These are phyloP conservation scores for Antechinus stuartii DNA, from an alignment of 2,113 vertebrate genomes.

Conservation along the genomic window DNA sequence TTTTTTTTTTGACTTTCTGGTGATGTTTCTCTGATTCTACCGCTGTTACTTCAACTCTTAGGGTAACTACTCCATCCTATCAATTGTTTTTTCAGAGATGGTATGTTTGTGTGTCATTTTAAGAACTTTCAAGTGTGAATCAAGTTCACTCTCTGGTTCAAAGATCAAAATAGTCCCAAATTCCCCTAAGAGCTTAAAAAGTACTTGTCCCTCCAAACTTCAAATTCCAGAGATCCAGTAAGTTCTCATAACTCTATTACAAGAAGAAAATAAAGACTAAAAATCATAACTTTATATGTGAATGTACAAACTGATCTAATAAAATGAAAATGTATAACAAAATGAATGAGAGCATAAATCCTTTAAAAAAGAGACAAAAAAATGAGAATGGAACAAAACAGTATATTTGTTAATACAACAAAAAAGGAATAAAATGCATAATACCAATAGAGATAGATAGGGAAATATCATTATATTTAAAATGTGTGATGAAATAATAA, in stretches of 20 bases:
- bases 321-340: background rate
- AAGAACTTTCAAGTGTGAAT: background rate
- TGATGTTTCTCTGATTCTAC: background rate
- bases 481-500: background rate
- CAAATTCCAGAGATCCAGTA: too few relatives aligned
- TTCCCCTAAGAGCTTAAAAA: background rate
- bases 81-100: background rate
- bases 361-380: background rate
- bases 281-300: background rate
- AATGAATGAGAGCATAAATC: background rate
- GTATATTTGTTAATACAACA: background rate
- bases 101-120: background rate
- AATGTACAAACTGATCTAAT: background rate
- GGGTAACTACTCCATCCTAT: background rate
- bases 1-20: background rate
- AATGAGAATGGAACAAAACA: background rate
- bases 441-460: background rate
- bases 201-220: too few relatives aligned
- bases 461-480: background rate
- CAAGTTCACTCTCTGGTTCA: background rate
- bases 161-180: background rate
- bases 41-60: background rate
- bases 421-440: background rate
- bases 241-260: background rate
- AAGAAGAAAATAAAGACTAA: background rate